Evolutionary conservation across 2,113 vertebrate species (phyloP).

Genomic region (Salminus brasiliensis): DNA sequence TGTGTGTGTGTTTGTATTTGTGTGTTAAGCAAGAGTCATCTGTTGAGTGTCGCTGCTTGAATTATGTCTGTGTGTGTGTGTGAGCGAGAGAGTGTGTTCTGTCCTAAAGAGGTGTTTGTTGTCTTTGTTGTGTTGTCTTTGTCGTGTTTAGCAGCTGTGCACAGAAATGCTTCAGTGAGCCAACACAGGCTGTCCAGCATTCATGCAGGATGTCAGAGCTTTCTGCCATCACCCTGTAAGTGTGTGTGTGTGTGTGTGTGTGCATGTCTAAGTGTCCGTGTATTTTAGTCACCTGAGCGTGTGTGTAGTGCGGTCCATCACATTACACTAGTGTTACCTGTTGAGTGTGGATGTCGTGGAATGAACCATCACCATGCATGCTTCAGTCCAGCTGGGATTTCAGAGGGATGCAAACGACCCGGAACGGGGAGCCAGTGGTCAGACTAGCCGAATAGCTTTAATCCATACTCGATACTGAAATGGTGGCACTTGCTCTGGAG

Average conservation of each 20-base stretch:
- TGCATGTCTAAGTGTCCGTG: constrained; percentile 15
- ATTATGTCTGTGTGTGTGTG: constrained; percentile 9
- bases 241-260: constrained; percentile 75
- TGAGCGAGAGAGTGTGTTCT: constrained; percentile 41
- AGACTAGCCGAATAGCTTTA: too few species aligned
- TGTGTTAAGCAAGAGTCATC: constrained; percentile 38
- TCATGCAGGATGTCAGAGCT: constrained; percentile 99
- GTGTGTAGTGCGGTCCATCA: not conserved
- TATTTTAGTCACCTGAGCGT: constrained; percentile 16
- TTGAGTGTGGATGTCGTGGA: not conserved
- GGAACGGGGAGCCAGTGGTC: too few species aligned
- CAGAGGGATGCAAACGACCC: too few species aligned
- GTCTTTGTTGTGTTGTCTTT: constrained; percentile 87
- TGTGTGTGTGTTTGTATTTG: constrained; percentile 47
- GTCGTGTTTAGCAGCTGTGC: constrained; percentile 99
- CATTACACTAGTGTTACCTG: too few species aligned
- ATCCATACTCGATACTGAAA: too few species aligned
- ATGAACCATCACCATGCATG: constrained; percentile 6
- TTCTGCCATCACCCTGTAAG: constrained; percentile 99
- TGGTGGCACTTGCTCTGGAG: too few species aligned
- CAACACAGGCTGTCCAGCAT: constrained; percentile 96
- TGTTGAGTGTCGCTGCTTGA: constrained; percentile 31
- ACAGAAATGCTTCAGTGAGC: constrained; percentile 99
- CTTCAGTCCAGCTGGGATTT: not conserved
- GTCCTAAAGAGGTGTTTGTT: constrained; percentile 68